These are phyloP conservation scores for Orthosia incerta DNA, from an alignment of 2,888 invertebrate genomes.

Conservation along the genomic window DNA sequence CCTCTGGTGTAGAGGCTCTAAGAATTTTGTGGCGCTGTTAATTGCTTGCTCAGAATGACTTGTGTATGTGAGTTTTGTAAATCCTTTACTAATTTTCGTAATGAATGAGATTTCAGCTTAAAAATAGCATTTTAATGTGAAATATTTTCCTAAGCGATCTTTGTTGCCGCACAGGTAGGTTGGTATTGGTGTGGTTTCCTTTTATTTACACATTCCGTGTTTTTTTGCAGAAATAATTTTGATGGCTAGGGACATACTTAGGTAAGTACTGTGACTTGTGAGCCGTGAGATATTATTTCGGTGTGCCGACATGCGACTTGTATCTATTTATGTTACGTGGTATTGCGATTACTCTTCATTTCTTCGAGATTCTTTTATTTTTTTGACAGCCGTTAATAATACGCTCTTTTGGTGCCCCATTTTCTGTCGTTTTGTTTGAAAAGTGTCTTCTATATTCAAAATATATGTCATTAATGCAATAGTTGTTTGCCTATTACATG, in stretches of 20 bases:
- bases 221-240: neutral
- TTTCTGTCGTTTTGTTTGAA: no score
- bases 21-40: slow-evolving; percentile 38
- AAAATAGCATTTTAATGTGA: neutral
- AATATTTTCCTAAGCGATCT: neutral
- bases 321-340: no score
- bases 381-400: no score
- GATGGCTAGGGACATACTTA: no score
- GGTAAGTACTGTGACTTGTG: neutral
- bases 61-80: slow-evolving; percentile 20
- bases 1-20: slow-evolving; percentile 32
- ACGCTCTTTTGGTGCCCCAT: no score
- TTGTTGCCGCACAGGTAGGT: neutral
- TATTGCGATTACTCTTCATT: neutral
- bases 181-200: no score
- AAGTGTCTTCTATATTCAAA: no score
- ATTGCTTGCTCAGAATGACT: slow-evolving; percentile 47
- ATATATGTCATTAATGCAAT: no score
- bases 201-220: neutral
- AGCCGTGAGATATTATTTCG: neutral
- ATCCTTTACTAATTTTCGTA: slow-evolving; percentile 20
- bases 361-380: neutral
- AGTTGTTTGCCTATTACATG: no score
- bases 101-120: neutral
- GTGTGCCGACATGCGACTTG: neutral